Evolutionary conservation across 2,797 vertebrate species (phyloP), one percentile per base, ranked within the genome.

Genomic region (Leptodactylus fallax): DNA sequence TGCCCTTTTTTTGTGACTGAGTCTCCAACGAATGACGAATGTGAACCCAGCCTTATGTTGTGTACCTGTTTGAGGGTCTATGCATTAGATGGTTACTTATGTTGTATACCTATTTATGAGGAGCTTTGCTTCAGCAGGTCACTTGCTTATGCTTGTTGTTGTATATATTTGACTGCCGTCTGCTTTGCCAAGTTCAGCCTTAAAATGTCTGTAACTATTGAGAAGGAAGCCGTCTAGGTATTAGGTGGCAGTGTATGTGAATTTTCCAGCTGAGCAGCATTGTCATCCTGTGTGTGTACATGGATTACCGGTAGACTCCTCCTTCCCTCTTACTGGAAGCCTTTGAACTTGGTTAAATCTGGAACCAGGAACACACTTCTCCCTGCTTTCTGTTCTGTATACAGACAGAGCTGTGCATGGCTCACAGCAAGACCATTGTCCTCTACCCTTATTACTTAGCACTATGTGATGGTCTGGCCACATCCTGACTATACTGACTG

Each of bases 291-390:
- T 86, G 63, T 83, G 61, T 81, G 51, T 49, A 49, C 49, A 53
- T 17, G 87, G 79, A 82, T 89, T 89, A 77, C 87, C 16, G 87
- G 78, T 25, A 89, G 84, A 77, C 87, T 86, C 87, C 83, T 76
- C 83, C 87, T 85, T 53, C 78, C 36, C 78, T 71, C 23, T 89
- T 89, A 86, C 87, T 85, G 87, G 87, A 89, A 89, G 76, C 51
- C 3, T 83, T 61, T 85, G 74, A 71, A 85, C 56, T 78, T 67
- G 71, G 85, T 80, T 63, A 83, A 69, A 78, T 74, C 67, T 86
- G 58, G 71, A 65, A 89, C n/a, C 21, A 51, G 84, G 79, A 69
- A 78, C 71, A 67, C 23, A 27, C 27, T 3, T 53, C 55, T 53
- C 65, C 76, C 77, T 76, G 49, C 79, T 85, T 69, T 72, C 79